Percentiles rank a stretch among this genome's conserved stretches.
These are phyloP conservation scores for Cephalophus harveyi DNA, from an alignment of 2,113 vertebrate species.

Conservation along the genomic window DNA sequence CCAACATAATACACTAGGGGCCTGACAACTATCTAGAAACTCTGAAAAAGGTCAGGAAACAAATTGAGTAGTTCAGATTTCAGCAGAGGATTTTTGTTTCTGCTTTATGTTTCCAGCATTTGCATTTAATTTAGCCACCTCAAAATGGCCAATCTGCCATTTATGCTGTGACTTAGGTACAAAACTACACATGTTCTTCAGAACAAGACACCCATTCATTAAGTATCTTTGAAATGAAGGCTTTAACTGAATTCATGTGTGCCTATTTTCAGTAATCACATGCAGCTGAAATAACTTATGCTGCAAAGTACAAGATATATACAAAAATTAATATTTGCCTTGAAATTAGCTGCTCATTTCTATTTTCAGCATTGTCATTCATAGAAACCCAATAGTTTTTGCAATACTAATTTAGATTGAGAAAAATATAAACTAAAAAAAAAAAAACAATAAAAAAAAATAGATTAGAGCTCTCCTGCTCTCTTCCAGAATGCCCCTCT, in stretches of 20 bases:
- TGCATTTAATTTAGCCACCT: background rate
- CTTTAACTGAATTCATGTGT: background rate
- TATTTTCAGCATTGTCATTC: background rate
- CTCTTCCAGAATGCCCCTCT: background rate
- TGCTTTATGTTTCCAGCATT: background rate
- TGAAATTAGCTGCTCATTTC: background rate
- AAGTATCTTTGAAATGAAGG: background rate
- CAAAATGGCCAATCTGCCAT: background rate
- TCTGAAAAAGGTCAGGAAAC: background rate
- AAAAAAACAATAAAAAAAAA: too few relatives aligned
- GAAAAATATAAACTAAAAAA: too few relatives aligned
- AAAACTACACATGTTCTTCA: background rate
- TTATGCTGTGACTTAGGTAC: background rate
- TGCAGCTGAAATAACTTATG: background rate
- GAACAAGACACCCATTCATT: background rate
- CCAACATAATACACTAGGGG: background rate
- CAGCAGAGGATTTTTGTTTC: background rate
- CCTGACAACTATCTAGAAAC: background rate
- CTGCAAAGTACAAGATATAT: background rate
- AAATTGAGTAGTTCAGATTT: background rate
- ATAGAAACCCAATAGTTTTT: background rate
- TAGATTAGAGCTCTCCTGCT: background rate
- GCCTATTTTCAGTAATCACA: background rate
- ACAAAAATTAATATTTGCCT: background rate
- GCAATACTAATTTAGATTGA: background rate